Conservation (phyloP, 37 sponge, comb jelly and placozoan genomes). For the Ianthella basta region DNA sequence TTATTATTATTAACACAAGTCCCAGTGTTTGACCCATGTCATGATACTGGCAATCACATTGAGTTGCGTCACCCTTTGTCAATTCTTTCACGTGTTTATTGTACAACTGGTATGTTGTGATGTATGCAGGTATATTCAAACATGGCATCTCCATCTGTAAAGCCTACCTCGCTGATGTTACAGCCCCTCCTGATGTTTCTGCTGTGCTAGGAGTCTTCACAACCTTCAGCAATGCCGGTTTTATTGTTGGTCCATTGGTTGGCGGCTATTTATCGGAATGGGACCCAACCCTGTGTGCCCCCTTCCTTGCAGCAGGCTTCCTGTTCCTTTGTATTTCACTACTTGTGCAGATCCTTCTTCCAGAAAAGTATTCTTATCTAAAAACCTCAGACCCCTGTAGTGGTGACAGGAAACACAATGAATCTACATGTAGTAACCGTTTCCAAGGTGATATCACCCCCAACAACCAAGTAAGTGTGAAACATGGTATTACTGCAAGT, state of each 20-base stretch:
- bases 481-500: background rate
- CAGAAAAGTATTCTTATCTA: background rate
- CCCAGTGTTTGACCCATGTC: too few relatives aligned
- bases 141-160: constrained; percentile 65
- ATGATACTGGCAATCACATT: too few relatives aligned
- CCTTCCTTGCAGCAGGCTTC: constrained; percentile 11
- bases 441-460: background rate
- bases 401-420: too few relatives aligned
- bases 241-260: constrained; percentile 75
- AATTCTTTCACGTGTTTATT: too few relatives aligned
- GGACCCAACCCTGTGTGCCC: constrained; percentile 51
- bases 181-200: constrained; percentile 30
- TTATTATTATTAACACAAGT: too few relatives aligned
- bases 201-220: constrained; percentile 58
- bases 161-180: constrained; percentile 67
- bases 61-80: too few relatives aligned
- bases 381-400: background rate
- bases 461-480: background rate
- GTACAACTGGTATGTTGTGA: too few relatives aligned
- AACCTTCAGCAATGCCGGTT: constrained; percentile 61
- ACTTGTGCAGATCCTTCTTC: background rate
- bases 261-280: constrained; percentile 65
- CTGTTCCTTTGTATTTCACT: constrained; percentile 14
- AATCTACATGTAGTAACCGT: background rate
- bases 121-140: constrained; percentile 71